Conservation (phyloP, 2,797 vertebrate genomes). For the Phalanger gymnotis region DNA sequence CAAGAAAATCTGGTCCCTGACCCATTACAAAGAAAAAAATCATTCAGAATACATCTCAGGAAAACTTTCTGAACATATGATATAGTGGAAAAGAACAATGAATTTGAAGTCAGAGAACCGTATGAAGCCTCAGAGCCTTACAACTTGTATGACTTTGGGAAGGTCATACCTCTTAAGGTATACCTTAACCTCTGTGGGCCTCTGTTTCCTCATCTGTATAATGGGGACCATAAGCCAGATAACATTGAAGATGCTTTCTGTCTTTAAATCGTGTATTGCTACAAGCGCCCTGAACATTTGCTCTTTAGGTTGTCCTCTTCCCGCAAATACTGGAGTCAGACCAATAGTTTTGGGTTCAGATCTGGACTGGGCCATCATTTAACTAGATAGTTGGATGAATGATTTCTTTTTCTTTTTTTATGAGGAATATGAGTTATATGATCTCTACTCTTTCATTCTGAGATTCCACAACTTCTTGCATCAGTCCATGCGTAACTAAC, state of each 20-base stretch:
- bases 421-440: background rate
- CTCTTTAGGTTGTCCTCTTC: background rate
- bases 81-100: background rate
- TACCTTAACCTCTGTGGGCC: background rate
- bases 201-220: background rate
- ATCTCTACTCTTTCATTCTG: background rate
- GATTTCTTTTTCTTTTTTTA: background rate
- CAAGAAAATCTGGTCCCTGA: background rate
- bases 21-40: background rate
- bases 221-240: background rate
- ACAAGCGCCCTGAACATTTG: background rate
- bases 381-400: background rate
- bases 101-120: background rate
- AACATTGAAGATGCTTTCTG: background rate
- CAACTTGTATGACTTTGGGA: background rate
- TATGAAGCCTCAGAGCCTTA: background rate
- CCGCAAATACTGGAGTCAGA: background rate
- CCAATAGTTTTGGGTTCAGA: background rate
- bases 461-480: background rate
- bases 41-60: background rate
- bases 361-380: background rate
- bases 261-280: background rate
- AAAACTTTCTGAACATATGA: background rate
- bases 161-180: no score
- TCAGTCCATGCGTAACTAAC: background rate